Evolutionary conservation across 1,140 invertebrate genomes (phyloP).

Genomic region (Cydia amplana): DNA sequence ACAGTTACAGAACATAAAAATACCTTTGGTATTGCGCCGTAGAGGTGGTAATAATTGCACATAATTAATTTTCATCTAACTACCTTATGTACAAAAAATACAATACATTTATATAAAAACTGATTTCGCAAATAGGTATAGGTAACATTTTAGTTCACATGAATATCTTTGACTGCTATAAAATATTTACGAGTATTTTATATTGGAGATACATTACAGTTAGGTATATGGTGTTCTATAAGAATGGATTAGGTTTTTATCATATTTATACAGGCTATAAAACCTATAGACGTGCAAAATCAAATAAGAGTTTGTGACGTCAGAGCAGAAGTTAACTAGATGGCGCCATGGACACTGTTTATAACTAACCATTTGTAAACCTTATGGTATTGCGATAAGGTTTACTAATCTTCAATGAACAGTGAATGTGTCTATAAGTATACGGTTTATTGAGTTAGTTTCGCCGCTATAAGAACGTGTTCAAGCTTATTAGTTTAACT

Average conservation of each 20-base stretch:
- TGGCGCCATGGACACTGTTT: too few relatives aligned
- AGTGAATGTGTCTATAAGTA: too few relatives aligned
- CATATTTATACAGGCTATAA: background rate
- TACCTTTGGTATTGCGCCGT: constrained; percentile 70
- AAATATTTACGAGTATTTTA: constrained; percentile 38
- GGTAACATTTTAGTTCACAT: constrained; percentile 50
- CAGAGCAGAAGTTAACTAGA: background rate
- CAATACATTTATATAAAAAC: constrained; percentile 66
- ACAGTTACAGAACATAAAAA: constrained; percentile 72
- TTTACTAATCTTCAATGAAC: too few relatives aligned
- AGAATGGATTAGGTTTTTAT: constrained; percentile 14
- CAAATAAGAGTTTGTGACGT: background rate
- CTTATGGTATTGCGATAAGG: too few relatives aligned
- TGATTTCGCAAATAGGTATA: constrained; percentile 47
- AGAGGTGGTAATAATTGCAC: constrained; percentile 71
- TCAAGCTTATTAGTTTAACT: too few relatives aligned
- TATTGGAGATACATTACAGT: constrained; percentile 27
- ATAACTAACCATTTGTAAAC: too few relatives aligned
- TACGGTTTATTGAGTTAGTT: too few relatives aligned
- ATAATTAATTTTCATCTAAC: constrained; percentile 68
- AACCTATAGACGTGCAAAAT: background rate
- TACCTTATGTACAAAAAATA: constrained; percentile 74
- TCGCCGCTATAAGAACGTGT: too few relatives aligned
- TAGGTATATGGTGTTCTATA: constrained; percentile 29
- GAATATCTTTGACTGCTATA: constrained; percentile 37